Percentiles rank a stretch among this genome's conserved stretches.
Conservation (phyloP, 2,888 invertebrate species). For the Pterostichus niger region DNA sequence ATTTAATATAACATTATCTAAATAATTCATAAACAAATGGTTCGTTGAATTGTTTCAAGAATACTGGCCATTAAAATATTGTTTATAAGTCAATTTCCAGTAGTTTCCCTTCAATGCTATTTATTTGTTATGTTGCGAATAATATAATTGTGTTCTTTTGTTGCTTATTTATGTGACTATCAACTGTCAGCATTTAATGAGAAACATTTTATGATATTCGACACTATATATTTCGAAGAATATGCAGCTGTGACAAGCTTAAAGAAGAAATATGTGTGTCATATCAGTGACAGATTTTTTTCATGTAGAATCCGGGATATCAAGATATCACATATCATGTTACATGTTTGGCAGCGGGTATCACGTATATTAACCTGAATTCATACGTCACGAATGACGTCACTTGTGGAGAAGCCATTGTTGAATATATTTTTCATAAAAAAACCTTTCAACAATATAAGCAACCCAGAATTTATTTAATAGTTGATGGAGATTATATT, state of each 20-base stretch:
- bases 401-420: constrained; percentile 16
- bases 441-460: constrained; percentile 13
- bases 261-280: constrained; percentile 1
- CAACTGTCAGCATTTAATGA: constrained; percentile 6
- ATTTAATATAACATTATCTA: no score
- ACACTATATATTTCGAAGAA: background rate
- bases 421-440: constrained; percentile 20
- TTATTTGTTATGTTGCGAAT: no score
- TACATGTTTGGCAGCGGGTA: background rate
- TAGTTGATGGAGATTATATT: background rate
- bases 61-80: no score
- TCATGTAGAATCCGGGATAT: constrained; percentile 19
- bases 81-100: no score
- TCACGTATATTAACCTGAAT: constrained; percentile 29
- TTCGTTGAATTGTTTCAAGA: no score
- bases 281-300: constrained; percentile 17
- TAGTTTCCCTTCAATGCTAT: no score
- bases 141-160: no score
- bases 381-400: constrained; percentile 16
- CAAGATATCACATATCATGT: constrained; percentile 13
- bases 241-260: constrained; percentile 5
- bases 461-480: constrained; percentile 1
- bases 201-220: background rate
- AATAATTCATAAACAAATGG: no score
- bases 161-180: background rate